A percentile compares a stretch with the other conserved stretches of the same genome.
phyloP scores from a whole-genome alignment of 2,113 vertebrate genomes.

The Ciconia boyciana region DNA sequence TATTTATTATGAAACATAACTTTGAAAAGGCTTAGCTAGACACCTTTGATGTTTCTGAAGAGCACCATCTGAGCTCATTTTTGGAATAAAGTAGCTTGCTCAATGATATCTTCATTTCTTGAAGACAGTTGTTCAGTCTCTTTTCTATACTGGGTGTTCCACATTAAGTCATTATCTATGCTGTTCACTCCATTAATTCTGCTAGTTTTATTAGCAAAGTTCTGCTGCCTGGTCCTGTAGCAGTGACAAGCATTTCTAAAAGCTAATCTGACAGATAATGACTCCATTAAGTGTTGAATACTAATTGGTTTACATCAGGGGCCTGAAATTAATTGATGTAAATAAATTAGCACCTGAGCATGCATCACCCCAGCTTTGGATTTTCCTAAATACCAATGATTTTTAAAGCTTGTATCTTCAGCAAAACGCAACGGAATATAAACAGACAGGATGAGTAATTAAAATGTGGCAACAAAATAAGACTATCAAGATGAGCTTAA shows the following conservation, averaged over 20 bases:
- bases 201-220: constrained; percentile 91
- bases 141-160: constrained; percentile 89
- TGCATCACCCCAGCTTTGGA: constrained; percentile 75
- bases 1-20: background rate
- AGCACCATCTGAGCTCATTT: constrained; percentile 31
- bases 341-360: constrained; percentile 97
- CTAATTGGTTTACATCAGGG: constrained; percentile 97
- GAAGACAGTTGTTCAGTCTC: constrained; percentile 81
- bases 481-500: constrained; percentile 59
- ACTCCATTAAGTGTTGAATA: constrained; percentile 92
- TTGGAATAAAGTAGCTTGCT: constrained; percentile 73
- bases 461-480: constrained; percentile 68
- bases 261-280: constrained; percentile 98
- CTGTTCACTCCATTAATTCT: constrained; percentile 94
- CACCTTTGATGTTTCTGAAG: constrained; percentile 16
- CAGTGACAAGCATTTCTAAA: constrained; percentile 87
- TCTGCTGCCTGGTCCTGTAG: constrained; percentile 79
- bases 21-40: background rate
- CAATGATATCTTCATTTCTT: constrained; percentile 88
- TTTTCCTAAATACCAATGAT: constrained; percentile 72
- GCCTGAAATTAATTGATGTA: constrained; percentile 94
- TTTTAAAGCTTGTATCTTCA: constrained; percentile 68
- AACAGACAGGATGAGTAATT: constrained; percentile 69
- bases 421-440: constrained; percentile 60
- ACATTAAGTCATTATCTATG: constrained; percentile 97